These are phyloP conservation scores for Sarcophaga variegata DNA, from an alignment of 2,888 invertebrate genomes.

Conservation along the genomic window DNA sequence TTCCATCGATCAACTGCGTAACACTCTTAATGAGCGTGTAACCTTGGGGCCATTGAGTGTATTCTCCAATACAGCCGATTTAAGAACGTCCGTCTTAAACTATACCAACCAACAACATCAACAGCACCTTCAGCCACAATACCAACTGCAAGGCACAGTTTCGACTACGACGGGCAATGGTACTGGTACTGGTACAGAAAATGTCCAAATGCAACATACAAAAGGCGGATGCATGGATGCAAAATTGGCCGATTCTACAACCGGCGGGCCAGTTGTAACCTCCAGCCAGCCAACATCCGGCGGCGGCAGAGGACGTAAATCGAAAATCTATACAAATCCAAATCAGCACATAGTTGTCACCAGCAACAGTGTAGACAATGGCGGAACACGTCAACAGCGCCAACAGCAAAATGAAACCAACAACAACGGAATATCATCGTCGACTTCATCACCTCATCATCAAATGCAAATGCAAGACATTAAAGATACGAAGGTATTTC, in stretches of 20 bases:
- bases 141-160: constrained; percentile 60
- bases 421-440: constrained; percentile 76
- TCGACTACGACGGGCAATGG: constrained; percentile 58
- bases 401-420: constrained; percentile 66
- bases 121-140: constrained; percentile 70
- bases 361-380: constrained; percentile 79
- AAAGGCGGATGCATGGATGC: constrained; percentile 70
- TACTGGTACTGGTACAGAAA: constrained; percentile 43
- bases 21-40: constrained; percentile 85
- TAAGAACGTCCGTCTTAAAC: constrained; percentile 79
- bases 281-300: constrained; percentile 72
- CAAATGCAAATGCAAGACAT: constrained; percentile 76
- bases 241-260: constrained; percentile 69
- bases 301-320: constrained; percentile 77
- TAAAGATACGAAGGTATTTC: constrained; percentile 78
- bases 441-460: constrained; percentile 80
- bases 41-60: constrained; percentile 83
- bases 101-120: constrained; percentile 79
- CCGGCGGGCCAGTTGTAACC: constrained; percentile 73
- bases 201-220: constrained; percentile 58
- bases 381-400: constrained; percentile 74
- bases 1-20: constrained; percentile 85
- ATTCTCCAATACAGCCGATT: constrained; percentile 80
- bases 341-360: constrained; percentile 79
- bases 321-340: constrained; percentile 78